Evolutionary conservation across 1,140 invertebrate species (phyloP), one percentile per base, ranked within the genome.

Genomic region (Drosophila nebulosa): DNA sequence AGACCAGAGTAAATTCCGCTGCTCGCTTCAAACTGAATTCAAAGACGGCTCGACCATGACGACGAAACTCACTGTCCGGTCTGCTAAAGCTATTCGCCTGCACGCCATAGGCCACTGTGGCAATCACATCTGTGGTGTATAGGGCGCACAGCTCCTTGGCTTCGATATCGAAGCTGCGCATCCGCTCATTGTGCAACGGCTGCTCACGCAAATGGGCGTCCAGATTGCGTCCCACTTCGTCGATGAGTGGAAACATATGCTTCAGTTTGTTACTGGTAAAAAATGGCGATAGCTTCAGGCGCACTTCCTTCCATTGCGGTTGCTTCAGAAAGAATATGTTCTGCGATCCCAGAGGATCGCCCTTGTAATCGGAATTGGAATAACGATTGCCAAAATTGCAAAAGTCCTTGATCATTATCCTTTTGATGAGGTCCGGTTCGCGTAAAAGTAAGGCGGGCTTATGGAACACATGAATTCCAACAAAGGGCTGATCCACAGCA

Each of bases 121-220:
- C 93, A 65, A 95, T 94, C 4, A 94, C 93, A 83, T 94, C 94
- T 14, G 93, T 94, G 10, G 93, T 93, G 62, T 92, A 94, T 53
- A 92, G 92, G 0, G 92, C 90, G 39, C 92, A 92, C 51, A 94
- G 64, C 52, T 93, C 93, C 80, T 93, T 93, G 50, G 91, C 78
- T 57, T 92, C 91, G 21, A 91, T 1, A 9, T 78, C 66, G 30
- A 90, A 91, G 21, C 72, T 77, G 7, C 84, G 73, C n/a, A 65
- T 58, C 0, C 70, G 52, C 7, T 88, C 70, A 4, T 88, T 78
- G 10, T 84, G 69, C n/a, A 89, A 64, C 5, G 74, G 64, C 14
- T 69, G 71, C n/a, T 89, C 61, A 0, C 90, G 74, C 0, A 90
- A 56, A 70, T 88, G 74, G 4, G 83, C 74, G 30, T 90, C 86